Base-by-base conservation (phyloP, 2,888 invertebrate species). In the Hyles lineata region DNA sequence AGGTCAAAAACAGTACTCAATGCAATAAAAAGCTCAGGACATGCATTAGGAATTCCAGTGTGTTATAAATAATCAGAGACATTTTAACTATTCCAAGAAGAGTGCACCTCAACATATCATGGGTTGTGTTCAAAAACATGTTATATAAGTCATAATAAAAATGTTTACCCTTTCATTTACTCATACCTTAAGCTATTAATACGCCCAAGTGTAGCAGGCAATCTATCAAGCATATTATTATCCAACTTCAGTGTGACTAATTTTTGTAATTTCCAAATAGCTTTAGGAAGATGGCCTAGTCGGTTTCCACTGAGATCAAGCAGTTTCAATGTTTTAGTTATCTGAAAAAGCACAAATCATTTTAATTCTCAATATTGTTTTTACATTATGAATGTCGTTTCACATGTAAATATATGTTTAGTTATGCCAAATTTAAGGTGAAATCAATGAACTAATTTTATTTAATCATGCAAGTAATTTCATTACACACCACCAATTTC, bases 191-290 rank as follows among this genome's bases (percentile, higher is more conserved):
- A 87, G 73, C 87, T 90, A 73, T 78, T 89, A 67, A 97, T 91
- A 35, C 95, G 95, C 8, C 97, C 96, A 70, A 98, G 89, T 21
- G 96, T 96, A 70, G 96, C 95, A 1, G 97, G 97, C 73, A 98
- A 84, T 43, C 83, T 84, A 55, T 79, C 86, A 4, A 98, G 84
- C 55, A 86, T 80, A 87, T 98, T 98, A 72, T 96, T 89, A 80
- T 96, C 96, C 8, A 97, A 75, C 83, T 96, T 96, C 4, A 98
- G 89, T 29, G 96, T 96, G 0, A 96, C 92, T 74, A 98, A 89
- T 23, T 91, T 94, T 78, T 95, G 91, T 25, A 97, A 89, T 85
- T 96, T 96, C 82, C 96, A 95, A 70, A 98, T 91, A 69, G 95
- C 93, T 73, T 95, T 91, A 11, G 97, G 97, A 76, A 97, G 87